Conservation (phyloP, 2,888 invertebrate species). For the Melinopterus prodromus region DNA sequence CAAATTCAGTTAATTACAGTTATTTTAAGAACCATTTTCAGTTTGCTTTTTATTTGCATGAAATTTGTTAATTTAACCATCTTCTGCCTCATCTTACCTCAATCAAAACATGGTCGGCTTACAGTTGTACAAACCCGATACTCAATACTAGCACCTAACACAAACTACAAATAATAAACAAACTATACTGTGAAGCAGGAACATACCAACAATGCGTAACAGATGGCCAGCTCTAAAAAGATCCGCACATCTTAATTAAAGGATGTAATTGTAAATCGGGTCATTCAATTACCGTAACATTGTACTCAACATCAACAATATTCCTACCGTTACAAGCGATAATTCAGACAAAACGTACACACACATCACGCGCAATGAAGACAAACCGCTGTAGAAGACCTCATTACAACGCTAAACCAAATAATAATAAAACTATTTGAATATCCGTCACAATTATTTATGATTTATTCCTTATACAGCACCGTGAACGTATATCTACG, state of each 20-base stretch:
- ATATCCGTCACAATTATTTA: conserved; percentile 28
- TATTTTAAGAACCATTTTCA: too few relatives aligned
- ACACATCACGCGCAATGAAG: neutral
- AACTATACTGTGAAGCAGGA: too few relatives aligned
- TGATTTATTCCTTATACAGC: conserved; percentile 17
- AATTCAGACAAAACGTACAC: neutral
- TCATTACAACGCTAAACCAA: conserved; percentile 8
- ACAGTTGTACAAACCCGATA: too few relatives aligned
- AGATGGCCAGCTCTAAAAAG: neutral
- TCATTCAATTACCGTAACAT: neutral
- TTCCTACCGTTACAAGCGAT: neutral
- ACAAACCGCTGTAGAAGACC: neutral
- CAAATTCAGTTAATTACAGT: too few relatives aligned
- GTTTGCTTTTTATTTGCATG: too few relatives aligned
- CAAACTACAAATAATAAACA: too few relatives aligned
- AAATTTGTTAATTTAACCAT: too few relatives aligned
- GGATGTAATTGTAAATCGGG: neutral
- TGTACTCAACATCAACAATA: neutral
- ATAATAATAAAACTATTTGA: conserved; percentile 27
- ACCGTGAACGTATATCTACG: neutral
- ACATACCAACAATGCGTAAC: too few relatives aligned
- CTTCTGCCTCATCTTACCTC: too few relatives aligned
- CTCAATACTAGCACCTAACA: too few relatives aligned
- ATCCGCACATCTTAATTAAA: neutral
- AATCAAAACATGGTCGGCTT: too few relatives aligned